Evolutionary conservation across 2,113 vertebrate species (phyloP).

Genomic region (Sphaerodactylus townsendi): DNA sequence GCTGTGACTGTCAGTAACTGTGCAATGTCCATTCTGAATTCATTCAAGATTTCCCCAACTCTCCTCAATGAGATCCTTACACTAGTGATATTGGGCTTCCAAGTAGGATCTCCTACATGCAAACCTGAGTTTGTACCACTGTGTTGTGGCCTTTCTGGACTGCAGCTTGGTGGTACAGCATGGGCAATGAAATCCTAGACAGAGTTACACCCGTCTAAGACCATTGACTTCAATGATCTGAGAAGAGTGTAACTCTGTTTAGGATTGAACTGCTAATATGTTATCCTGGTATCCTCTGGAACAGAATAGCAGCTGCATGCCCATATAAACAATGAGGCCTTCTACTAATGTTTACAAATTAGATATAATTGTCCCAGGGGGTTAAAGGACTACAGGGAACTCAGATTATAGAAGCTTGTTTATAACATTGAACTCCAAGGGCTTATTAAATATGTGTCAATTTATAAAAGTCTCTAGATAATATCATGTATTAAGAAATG

Average conservation of each 20-base stretch:
- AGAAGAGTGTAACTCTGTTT: no score
- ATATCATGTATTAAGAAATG: constrained; percentile 19
- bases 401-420: constrained; percentile 14
- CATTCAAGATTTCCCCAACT: neutral
- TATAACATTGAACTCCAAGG: constrained; percentile 13
- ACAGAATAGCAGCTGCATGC: neutral
- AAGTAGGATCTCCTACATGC: no score
- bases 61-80: neutral
- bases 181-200: no score
- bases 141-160: neutral
- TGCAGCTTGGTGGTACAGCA: neutral
- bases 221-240: no score
- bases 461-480: constrained; percentile 13
- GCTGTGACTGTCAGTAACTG: neutral
- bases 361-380: neutral
- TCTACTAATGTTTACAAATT: neutral
- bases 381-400: constrained; percentile 1
- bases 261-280: neutral
- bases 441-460: constrained; percentile 32
- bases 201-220: no score
- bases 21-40: neutral
- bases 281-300: neutral
- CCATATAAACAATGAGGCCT: neutral
- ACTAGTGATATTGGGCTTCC: neutral
- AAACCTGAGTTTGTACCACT: no score